Percentiles rank a stretch among this genome's conserved stretches.
Conservation (phyloP, 35 echinoderm and acorn worm genomes). For the Apostichopus japonicus region DNA sequence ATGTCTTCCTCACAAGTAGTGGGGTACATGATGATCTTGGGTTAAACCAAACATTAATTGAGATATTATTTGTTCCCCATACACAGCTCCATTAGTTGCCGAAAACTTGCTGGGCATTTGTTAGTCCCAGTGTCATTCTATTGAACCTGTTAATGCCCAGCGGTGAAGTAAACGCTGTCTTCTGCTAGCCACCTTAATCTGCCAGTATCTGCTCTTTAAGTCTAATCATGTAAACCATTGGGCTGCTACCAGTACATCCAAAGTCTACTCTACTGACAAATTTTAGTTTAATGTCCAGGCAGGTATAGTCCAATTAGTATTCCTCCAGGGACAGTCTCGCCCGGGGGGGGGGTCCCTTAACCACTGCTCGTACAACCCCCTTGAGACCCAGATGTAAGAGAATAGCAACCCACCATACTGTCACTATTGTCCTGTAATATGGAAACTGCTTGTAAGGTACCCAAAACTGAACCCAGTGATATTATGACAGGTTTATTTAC, state of each 20-base stretch:
- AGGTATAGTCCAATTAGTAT: neutral
- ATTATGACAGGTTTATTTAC: neutral
- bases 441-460: neutral
- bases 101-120: slow-evolving; percentile 69
- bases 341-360: neutral
- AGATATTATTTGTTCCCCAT: slow-evolving; percentile 48
- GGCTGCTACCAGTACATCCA: neutral
- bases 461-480: neutral
- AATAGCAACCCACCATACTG: neutral
- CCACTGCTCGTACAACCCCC: neutral
- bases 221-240: slow-evolving; percentile 29
- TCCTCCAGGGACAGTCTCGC: neutral
- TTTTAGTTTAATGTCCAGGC: neutral
- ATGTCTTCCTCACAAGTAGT: slow-evolving; percentile 54
- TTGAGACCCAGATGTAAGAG: neutral
- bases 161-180: slow-evolving; percentile 35
- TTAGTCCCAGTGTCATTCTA: slow-evolving; percentile 64
- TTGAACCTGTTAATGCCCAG: slow-evolving; percentile 24
- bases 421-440: neutral
- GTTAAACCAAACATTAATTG: slow-evolving; percentile 44
- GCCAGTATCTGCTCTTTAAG: slow-evolving; percentile 48
- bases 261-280: neutral
- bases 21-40: slow-evolving; percentile 60
- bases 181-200: slow-evolving; percentile 43
- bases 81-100: slow-evolving; percentile 60